Evolutionary conservation across 2,797 vertebrate genomes (phyloP).

Genomic region (Pteronotus mesoamericanus): DNA sequence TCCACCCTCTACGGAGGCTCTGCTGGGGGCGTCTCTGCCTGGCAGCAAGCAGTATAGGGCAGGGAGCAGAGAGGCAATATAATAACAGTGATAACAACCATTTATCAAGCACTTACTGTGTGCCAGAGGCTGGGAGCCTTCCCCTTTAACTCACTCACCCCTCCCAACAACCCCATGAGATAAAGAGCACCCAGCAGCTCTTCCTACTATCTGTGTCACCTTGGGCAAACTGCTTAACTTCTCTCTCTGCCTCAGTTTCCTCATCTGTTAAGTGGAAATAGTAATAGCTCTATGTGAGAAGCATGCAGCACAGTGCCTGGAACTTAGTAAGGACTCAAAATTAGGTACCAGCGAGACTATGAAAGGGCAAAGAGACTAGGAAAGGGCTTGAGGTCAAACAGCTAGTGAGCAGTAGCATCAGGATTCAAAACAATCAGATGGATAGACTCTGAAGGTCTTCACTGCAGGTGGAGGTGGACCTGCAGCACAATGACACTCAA

Average conservation of each 20-base stretch:
- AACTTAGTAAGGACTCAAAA: not conserved
- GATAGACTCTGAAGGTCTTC: not conserved
- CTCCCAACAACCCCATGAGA: not conserved
- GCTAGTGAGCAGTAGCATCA: not conserved
- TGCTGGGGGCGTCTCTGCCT: not conserved
- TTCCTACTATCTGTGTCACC: not conserved
- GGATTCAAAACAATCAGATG: not conserved
- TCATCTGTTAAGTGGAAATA: not conserved
- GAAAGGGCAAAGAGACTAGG: not conserved
- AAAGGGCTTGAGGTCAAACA: not conserved
- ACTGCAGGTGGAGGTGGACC: not conserved
- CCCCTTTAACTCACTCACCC: not conserved
- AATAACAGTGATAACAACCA: not conserved
- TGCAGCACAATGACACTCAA: fast-evolving
- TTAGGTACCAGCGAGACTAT: not conserved
- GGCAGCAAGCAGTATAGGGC: not conserved
- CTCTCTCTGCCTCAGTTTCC: not conserved
- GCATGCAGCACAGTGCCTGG: not conserved
- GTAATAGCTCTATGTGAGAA: not conserved
- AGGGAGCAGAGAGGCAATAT: not conserved
- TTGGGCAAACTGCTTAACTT: not conserved
- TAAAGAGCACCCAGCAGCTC: not conserved
- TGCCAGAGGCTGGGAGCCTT: not conserved
- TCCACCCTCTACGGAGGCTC: not conserved
- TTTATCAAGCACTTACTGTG: not conserved